Evolutionary conservation across 2,113 vertebrate genomes (phyloP), one percentile per base, ranked within the genome.

Genomic region (Aldabrachelys gigantea): DNA sequence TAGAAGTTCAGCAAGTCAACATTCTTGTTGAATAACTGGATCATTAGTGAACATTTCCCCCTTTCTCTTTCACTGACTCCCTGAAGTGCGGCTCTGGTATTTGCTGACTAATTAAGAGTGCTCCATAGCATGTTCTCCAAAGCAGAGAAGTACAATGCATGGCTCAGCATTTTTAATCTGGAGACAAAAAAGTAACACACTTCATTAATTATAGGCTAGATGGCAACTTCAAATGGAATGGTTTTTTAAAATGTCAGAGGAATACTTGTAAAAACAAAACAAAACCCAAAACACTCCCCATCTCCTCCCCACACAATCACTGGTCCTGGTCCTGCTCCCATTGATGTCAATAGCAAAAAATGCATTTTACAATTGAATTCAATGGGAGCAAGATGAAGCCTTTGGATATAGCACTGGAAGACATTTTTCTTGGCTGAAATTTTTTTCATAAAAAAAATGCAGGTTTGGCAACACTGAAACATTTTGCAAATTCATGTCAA

Each of bases 171-270:
- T 75, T 69, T 50, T 95, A 65, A 90, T 0, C 38, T 56, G 90
- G 95, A 93, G 81, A 78, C 24, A 84, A n/a, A 57, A 35, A 56
- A 92, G 27, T 81, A 97, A 82, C 91, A 83, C 92, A 94, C 85
- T 75, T 53, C 3, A 0, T 31, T 19, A 72, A 54, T 31, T 6
- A 10, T 53, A n/a, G 80, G 92, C 79, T 90, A 94, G 82, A 14
- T 53, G 24, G 4, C 4, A 0, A 0, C 13, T 80, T 85, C 75
- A 52, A 49, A 49, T 84, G 86, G 35, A 92, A 79, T 12, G 22
- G 14, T 17, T 35, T 79, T 25, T 78, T 86, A 84, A n/a, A 21
- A 7, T 5, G n/a, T 59, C 80, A 93, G 5, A 69, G n/a, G 35
- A 84, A 50, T 35, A 38, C n/a, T 54, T 27, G 21, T 62, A 59